A percentile compares a stretch with the other conserved stretches of the same genome.
Evolutionary conservation across 2,888 invertebrate species (phyloP).

Genomic region (Cremastinae sp.): DNA sequence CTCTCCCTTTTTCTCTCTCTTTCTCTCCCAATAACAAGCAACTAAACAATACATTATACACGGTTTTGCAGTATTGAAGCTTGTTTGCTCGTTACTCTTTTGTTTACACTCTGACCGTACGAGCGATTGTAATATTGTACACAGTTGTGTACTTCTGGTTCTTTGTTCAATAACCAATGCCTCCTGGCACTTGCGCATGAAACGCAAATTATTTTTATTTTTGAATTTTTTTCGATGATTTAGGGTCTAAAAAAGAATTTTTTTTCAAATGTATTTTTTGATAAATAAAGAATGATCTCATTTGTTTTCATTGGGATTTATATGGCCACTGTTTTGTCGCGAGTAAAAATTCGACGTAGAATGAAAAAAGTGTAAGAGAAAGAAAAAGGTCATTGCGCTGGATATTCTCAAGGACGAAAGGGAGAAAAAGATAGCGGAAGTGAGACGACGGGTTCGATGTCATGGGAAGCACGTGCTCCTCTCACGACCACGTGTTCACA

Average conservation of each 20-base stretch:
- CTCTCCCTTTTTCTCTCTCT: slow-evolving; percentile 6
- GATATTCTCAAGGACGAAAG: slow-evolving; percentile 34
- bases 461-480: slow-evolving; percentile 17
- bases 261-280: no score
- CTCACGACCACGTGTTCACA: slow-evolving; percentile 7
- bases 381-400: slow-evolving; percentile 22
- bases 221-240: no score
- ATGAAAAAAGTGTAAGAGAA: background rate
- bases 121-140: slow-evolving; percentile 52
- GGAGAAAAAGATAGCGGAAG: slow-evolving; percentile 24
- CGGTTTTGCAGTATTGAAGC: slow-evolving; percentile 54
- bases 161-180: slow-evolving; percentile 48
- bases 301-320: no score
- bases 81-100: slow-evolving; percentile 57
- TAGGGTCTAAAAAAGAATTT: no score
- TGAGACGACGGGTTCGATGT: slow-evolving; percentile 12
- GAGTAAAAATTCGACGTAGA: background rate
- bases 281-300: no score
- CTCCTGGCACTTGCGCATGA: no score
- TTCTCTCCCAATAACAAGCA: slow-evolving; percentile 21
- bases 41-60: slow-evolving; percentile 49
- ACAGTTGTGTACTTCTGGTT: slow-evolving; percentile 44
- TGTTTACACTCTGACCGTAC: slow-evolving; percentile 52
- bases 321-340: no score
- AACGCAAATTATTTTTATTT: background rate